These are phyloP conservation scores for Stenolophus ochropezus DNA, from an alignment of 2,888 invertebrate species.

Conservation along the genomic window DNA sequence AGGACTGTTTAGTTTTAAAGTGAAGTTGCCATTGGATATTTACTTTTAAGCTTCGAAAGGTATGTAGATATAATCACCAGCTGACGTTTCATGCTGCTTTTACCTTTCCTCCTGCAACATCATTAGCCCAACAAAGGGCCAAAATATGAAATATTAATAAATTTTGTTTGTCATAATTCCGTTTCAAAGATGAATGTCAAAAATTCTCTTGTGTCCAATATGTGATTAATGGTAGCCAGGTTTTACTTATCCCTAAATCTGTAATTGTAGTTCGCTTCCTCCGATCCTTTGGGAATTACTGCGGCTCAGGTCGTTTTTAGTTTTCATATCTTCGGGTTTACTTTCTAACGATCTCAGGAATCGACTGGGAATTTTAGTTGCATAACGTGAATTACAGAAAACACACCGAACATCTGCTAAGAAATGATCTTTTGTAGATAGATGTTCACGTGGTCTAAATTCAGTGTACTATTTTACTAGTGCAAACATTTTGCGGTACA, in stretches of 20 bases:
- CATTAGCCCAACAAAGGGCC: slow-evolving; percentile 70
- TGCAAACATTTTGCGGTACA: no score
- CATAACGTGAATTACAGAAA: background rate
- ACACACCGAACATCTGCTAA: slow-evolving; percentile 46
- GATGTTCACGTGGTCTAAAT: slow-evolving; percentile 46
- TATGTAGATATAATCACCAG: slow-evolving; percentile 35
- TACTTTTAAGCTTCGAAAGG: background rate
- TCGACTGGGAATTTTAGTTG: background rate
- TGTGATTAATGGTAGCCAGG: slow-evolving; percentile 72
- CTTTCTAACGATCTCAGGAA: background rate
- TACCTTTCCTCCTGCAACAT: slow-evolving; percentile 64
- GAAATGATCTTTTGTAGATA: slow-evolving; percentile 35
- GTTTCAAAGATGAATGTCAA: slow-evolving; percentile 69
- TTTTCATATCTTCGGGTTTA: slow-evolving; percentile 21
- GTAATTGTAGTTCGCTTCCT: slow-evolving; percentile 38
- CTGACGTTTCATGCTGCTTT: slow-evolving; percentile 54
- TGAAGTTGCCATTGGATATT: slow-evolving; percentile 52
- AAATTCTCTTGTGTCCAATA: slow-evolving; percentile 71
- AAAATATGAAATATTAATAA: slow-evolving; percentile 76
- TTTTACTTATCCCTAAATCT: slow-evolving; percentile 42
- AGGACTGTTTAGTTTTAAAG: slow-evolving; percentile 52
- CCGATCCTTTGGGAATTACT: slow-evolving; percentile 50
- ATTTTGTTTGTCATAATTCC: slow-evolving; percentile 72
- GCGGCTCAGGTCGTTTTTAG: slow-evolving; percentile 31
- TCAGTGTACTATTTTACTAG: no score